phyloP scores from a whole-genome alignment of 2,113 vertebrate species.

The Noctilio leporinus region DNA sequence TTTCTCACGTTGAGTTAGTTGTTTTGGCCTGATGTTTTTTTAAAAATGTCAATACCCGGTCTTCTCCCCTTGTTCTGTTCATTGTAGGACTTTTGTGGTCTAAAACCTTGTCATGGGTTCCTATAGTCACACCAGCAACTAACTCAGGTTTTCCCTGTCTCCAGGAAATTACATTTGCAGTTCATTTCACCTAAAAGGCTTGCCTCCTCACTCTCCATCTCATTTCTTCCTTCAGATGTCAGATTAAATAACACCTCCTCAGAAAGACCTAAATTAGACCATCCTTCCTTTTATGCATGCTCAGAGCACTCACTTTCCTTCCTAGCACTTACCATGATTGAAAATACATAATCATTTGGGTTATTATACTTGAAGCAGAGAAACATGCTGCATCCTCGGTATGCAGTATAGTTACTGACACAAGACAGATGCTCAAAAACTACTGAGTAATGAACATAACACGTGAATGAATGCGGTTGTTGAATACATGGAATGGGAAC shows the following conservation, averaged over 20 bases:
- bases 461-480: not conserved
- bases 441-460: not conserved
- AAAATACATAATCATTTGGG: conserved; percentile 10
- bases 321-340: not conserved
- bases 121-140: not conserved
- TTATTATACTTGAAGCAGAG: conserved; percentile 4
- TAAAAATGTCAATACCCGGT: not conserved
- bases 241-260: not conserved
- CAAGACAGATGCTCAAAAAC: not conserved
- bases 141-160: not conserved
- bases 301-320: not conserved
- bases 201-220: not conserved
- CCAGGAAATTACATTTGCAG: not conserved
- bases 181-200: not conserved
- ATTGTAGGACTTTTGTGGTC: not conserved
- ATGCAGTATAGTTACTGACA: not conserved
- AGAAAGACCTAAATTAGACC: not conserved
- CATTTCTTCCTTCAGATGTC: not conserved
- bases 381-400: not conserved
- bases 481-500: not conserved
- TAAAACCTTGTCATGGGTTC: not conserved
- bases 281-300: not conserved
- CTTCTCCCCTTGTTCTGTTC: not conserved
- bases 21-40: not conserved
- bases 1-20: not conserved